These are phyloP conservation scores for Neocrepidodera transversa DNA, from an alignment of 2,888 invertebrate genomes.

Conservation along the genomic window DNA sequence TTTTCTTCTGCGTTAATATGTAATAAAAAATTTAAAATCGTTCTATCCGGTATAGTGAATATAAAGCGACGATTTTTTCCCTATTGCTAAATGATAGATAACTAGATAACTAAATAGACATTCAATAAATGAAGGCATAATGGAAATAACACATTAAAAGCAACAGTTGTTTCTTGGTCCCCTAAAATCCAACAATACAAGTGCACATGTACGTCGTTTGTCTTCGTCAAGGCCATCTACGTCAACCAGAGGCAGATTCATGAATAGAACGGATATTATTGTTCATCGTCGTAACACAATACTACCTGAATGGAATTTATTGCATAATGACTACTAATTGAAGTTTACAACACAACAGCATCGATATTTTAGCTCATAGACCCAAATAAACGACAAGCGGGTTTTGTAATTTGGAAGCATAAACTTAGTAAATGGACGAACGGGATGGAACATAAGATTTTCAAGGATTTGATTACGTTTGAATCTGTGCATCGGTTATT, in stretches of 20 bases:
- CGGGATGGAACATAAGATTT: neutral
- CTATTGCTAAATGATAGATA: too few relatives aligned
- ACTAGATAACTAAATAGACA: too few relatives aligned
- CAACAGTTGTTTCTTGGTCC: neutral
- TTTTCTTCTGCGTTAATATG: neutral
- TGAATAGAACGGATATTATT: constrained; percentile 21
- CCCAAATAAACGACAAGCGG: neutral
- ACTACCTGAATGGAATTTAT: constrained; percentile 14
- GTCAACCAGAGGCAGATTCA: constrained; percentile 11
- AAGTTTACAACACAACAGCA: constrained; percentile 7
- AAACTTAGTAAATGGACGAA: neutral
- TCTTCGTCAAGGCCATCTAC: constrained; percentile 12
- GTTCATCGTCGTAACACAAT: constrained; percentile 19
- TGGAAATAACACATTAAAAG: too few relatives aligned
- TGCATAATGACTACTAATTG: constrained; percentile 17
- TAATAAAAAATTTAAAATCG: constrained; percentile 5
- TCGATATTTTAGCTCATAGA: constrained; percentile 6
- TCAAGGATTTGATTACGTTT: neutral
- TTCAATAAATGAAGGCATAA: too few relatives aligned
- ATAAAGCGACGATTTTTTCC: too few relatives aligned
- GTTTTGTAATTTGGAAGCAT: neutral
- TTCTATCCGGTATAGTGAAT: too few relatives aligned
- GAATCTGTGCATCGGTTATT: neutral
- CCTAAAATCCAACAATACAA: neutral
- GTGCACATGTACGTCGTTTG: neutral